These are phyloP conservation scores for Saccostrea glomerata DNA, from an alignment of 1,140 invertebrate species.

Conservation along the genomic window DNA sequence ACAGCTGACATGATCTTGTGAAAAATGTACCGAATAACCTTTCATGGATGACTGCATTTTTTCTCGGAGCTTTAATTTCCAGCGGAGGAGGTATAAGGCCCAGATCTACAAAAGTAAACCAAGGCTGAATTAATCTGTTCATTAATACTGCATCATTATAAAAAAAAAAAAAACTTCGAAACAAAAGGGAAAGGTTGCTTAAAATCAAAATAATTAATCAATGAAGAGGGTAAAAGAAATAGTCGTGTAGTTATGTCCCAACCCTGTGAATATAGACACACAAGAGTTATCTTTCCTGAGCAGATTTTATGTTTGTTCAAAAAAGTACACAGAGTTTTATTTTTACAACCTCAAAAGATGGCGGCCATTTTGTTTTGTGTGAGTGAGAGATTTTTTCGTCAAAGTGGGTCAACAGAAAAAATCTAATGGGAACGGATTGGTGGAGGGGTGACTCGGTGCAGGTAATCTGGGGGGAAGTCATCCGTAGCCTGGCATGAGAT, in stretches of 20 bases:
- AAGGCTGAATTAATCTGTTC: background rate
- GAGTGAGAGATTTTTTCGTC: conserved; percentile 19
- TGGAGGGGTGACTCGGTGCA: conserved; percentile 8
- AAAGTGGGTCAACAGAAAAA: conserved; percentile 30
- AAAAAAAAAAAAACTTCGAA: background rate
- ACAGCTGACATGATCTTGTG: background rate
- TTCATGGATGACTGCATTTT: conserved; percentile 8
- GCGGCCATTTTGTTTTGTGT: conserved; percentile 35
- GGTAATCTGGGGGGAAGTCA: background rate
- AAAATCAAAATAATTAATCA: too few species aligned
- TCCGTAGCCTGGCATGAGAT: conserved; percentile 4
- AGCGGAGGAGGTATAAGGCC: background rate
- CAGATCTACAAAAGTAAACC: background rate
- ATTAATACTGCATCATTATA: background rate
- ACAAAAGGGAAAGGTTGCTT: background rate
- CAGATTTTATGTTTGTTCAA: background rate
- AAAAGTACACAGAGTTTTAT: conserved; percentile 11
- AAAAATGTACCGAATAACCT: conserved; percentile 20
- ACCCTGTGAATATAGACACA: background rate
- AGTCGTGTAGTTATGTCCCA: background rate
- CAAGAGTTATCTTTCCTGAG: conserved; percentile 11
- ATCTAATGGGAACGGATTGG: background rate
- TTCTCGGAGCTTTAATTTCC: background rate
- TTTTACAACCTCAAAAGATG: conserved; percentile 33
- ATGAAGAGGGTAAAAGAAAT: background rate